Conservation (phyloP, 2,113 vertebrate genomes). For the Pelmatolapia mariae region DNA sequence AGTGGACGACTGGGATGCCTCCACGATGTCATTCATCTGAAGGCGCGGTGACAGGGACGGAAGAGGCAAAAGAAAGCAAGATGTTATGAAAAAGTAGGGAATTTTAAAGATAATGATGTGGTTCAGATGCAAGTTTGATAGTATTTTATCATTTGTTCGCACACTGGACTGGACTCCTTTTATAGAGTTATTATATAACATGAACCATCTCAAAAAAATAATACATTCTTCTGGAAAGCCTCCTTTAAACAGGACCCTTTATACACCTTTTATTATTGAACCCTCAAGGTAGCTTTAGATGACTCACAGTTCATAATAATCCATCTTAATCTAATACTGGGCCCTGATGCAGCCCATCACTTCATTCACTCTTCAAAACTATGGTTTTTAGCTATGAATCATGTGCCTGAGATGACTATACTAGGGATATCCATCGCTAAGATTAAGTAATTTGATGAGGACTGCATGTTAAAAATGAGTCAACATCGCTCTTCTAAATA, state of each 20-base stretch:
- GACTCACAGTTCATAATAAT: background rate
- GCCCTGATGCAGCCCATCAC: background rate
- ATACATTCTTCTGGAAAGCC: background rate
- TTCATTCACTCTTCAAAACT: background rate
- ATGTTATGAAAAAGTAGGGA: background rate
- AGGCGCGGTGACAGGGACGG: background rate
- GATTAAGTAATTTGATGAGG: background rate
- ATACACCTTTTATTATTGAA: background rate
- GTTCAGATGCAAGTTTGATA: background rate
- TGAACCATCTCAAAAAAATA: background rate
- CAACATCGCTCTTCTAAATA: background rate
- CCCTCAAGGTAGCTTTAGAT: background rate
- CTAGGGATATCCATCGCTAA: background rate
- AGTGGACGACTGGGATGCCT: constrained; percentile 80
- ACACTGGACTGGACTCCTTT: background rate
- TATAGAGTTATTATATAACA: background rate
- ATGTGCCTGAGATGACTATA: background rate
- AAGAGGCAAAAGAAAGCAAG: background rate
- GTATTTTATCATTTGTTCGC: background rate
- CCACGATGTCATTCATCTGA: constrained; percentile 88
- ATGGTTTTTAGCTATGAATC: background rate
- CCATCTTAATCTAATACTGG: background rate
- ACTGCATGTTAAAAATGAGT: background rate
- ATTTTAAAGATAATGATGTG: background rate
- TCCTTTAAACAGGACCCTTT: background rate